Conservation (phyloP, 2,113 vertebrate species). For the Malurus cyaneus region DNA sequence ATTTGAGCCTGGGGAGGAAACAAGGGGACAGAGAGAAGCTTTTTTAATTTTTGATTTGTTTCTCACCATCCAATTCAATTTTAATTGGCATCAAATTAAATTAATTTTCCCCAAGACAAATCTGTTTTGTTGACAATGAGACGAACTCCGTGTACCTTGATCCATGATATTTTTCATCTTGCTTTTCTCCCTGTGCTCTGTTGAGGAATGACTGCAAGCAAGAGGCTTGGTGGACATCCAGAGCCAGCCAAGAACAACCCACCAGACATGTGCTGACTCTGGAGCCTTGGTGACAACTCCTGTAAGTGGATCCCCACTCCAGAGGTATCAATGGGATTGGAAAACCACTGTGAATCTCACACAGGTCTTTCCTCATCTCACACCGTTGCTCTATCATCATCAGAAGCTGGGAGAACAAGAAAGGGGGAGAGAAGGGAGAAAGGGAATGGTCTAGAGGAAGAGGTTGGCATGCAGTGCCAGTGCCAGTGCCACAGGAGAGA, state of each 20-base stretch:
- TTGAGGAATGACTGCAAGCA: neutral
- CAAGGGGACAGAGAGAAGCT: fast-evolving
- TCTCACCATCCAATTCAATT: neutral
- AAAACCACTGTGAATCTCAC: fast-evolving
- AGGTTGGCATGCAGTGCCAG: neutral
- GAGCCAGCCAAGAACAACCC: neutral
- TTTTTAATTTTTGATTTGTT: neutral
- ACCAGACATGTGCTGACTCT: neutral
- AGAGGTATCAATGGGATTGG: fast-evolving
- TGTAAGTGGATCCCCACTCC: neutral
- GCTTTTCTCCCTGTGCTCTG: neutral
- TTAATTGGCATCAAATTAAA: neutral
- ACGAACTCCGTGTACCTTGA: fast-evolving
- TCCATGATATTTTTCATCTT: neutral
- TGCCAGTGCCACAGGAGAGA: neutral
- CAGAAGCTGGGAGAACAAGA: neutral
- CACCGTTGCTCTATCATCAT: fast-evolving
- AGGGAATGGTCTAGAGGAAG: neutral
- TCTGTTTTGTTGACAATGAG: neutral
- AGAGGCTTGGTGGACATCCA: neutral
- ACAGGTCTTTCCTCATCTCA: neutral
- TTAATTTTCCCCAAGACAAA: fast-evolving
- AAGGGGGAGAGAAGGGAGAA: fast-evolving
- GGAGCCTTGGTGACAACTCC: neutral
- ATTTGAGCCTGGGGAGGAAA: neutral